Evolutionary conservation across 2,113 vertebrate species (phyloP), one percentile per base, ranked within the genome.

Genomic region (Gnathonemus echidnorhynchus): DNA sequence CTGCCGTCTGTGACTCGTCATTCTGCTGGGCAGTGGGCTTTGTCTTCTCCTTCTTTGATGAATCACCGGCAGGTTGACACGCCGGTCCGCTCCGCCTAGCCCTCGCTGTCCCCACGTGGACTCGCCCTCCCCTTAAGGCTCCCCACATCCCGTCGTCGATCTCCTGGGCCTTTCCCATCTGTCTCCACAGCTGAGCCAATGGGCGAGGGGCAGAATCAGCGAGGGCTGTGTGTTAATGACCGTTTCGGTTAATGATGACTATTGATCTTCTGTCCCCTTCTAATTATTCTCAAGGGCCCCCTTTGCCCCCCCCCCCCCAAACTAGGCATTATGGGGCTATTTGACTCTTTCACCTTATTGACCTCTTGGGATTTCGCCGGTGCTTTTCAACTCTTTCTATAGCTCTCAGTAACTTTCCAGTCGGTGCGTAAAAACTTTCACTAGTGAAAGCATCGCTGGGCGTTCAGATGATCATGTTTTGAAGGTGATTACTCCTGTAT

Each of bases 1-100:
- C 3, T 87, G 50, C 50, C 88, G 88, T 90, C 35, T n/a, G 21
- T 85, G 90, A 86, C 50, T 3, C 86, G 0, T 58, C 0, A 58
- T 2, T 58, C 89, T 19, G 52, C 90, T 88, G 91, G 89, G 92
- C 90, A 93, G 92, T 93, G 91, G 88, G 91, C 53, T 48, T 89
- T 77, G 53, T 49, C 4, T 48, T 46, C 48, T 13, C 39, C 48
- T 86, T 89, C 90, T 89, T 83, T 90, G 83, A 89, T 90, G 84
- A 92, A 94, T 95, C 90, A 94, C 0, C 90, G 87, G 74, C 62
- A 90, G 88, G 86, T 87, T 94, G 92, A 94, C 93, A 39, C 90
- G 91, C 91, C 93, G 90, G 86, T 70, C 90, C 2, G 9, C 62
- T 66, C 62, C 62, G 9, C 62, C 62, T 27, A 3, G n/a, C 62